Conservation (phyloP, 2,888 invertebrate genomes). For the Rhopalosiphum nymphaeae region DNA sequence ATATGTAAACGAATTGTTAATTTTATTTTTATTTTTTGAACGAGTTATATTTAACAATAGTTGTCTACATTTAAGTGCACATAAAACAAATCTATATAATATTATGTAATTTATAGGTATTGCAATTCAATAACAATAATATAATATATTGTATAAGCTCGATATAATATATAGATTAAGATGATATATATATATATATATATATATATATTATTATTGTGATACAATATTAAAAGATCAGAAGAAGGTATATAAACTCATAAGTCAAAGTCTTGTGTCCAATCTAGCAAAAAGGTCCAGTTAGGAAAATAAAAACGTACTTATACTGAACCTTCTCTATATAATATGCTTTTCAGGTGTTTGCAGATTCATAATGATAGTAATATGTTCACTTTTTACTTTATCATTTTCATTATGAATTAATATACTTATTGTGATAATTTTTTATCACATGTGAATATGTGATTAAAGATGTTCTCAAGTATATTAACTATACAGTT, state of each 20-base stretch:
- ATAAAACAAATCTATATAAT: not conserved
- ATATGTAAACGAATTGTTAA: not conserved
- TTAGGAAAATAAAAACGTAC: constrained; percentile 32
- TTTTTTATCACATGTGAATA: not conserved
- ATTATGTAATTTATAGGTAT: not conserved
- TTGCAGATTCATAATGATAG: not conserved
- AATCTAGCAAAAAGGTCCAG: constrained; percentile 34
- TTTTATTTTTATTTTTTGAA: not conserved
- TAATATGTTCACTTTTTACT: constrained; percentile 1
- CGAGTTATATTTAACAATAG: not conserved
- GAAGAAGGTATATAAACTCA: not conserved
- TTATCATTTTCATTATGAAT: not conserved
- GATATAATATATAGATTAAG: not conserved
- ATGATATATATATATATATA: not conserved
- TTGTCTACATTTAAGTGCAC: not conserved
- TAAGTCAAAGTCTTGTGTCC: not conserved
- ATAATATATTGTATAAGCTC: not conserved
- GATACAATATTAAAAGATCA: not conserved
- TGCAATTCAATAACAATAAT: not conserved
- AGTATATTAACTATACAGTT: not conserved
- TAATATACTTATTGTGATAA: not conserved
- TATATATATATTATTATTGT: not conserved
- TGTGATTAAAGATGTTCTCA: not conserved
- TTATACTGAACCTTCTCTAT: not conserved
- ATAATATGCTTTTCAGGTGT: constrained; percentile 4